Base-by-base conservation (phyloP, 2,888 invertebrate species). In the Papilio protenor region DNA sequence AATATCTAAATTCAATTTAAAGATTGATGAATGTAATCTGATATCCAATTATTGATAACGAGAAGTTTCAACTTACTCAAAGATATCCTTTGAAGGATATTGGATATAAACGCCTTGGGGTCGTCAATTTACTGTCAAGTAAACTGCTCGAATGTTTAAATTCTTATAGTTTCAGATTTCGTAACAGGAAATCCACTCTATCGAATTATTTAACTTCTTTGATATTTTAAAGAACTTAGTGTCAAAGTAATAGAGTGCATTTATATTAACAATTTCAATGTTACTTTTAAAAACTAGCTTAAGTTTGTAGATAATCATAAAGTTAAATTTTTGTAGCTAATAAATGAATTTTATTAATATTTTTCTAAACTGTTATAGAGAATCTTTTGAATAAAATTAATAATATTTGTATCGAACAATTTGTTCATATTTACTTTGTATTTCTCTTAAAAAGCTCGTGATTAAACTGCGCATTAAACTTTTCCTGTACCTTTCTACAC, bases 11-110 rank as follows among this genome's bases (percentile, higher is more conserved):
- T 2, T 11, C 2, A 57, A n/a, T 66, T 1, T n/a, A 1, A 12
- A 45, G n/a, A 66, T 40, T 66, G 10, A 11, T 66, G n/a, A 69
- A 69, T 69, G 45, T 21, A 69, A 69, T 69, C 10, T 12, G 66
- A 69, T 69, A 69, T 14, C 66, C 66, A 69, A 69, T 69, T 69
- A 69, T 69, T 69, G 45, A 45, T 45, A 69, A 45, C 40, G 21
- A 40, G 18, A 66, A 18, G 40, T 40, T 45, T 18, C 3, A 16
- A 52, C 8, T 33, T 69, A n/a, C 12, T 45, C 45, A 45, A 69
- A 45, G 45, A 12, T 5, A 45, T 33, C n/a, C 45, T 33, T 66
- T n/a, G 23, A 66, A 40, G 40, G 45, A 23, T 12, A 27, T 16
- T 33, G 23, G 3, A 64, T 64, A 64, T 18, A 64, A 64, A 18